phyloP scores from a whole-genome alignment of 2,797 vertebrate genomes.

The Acanthornis magna region DNA sequence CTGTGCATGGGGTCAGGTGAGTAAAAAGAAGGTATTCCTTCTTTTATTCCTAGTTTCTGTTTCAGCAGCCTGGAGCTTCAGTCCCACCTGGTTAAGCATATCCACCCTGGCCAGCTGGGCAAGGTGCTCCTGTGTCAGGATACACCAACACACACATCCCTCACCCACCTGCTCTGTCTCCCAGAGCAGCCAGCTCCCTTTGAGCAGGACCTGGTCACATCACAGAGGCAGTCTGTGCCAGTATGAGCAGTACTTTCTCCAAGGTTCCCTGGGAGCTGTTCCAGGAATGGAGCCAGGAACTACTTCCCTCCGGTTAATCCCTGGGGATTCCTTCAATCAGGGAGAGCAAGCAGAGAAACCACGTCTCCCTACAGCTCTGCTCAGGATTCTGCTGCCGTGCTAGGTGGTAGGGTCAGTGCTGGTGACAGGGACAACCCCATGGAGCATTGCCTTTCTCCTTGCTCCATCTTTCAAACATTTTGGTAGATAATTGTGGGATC shows the following conservation, averaged over 20 bases:
- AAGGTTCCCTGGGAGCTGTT: not conserved
- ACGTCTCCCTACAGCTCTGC: not conserved
- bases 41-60: not conserved
- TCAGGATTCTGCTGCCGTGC: not conserved
- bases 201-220: not conserved
- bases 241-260: not conserved
- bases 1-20: not conserved
- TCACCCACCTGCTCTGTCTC: not conserved
- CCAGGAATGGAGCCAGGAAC: not conserved
- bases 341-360: not conserved
- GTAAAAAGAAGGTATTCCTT: not conserved
- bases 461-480: not conserved
- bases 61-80: not conserved
- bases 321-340: not conserved
- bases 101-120: not conserved
- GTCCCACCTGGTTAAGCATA: not conserved
- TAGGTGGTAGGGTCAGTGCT: rapidly evolving
- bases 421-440: not conserved
- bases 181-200: not conserved
- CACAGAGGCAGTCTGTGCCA: not conserved
- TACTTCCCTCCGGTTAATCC: not conserved
- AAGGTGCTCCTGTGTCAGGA: not conserved
- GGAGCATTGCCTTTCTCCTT: not conserved
- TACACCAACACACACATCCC: not conserved
- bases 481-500: not conserved